Evolutionary conservation across 2,888 invertebrate genomes (phyloP), one percentile per base, ranked within the genome.

Genomic region (Hydrotaea cyrtoneurina): DNA sequence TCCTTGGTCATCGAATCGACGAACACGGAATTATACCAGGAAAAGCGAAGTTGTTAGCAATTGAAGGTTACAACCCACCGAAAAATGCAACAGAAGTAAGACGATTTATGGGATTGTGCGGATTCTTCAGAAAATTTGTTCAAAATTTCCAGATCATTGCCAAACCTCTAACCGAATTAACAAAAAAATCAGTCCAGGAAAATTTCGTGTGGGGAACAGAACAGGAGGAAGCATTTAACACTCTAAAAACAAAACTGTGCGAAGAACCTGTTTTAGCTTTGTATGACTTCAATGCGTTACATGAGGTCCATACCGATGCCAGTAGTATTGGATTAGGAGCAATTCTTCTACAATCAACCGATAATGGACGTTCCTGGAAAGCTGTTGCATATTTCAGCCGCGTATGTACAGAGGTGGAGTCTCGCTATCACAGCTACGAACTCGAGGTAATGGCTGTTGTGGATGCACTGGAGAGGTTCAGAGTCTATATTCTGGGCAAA

Each of bases 381-480:
- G 80, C 64, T 4, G 55, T 75, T 31, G 75, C 62, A 8, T 82
- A 78, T 71, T 82, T 79, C 55, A 80, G 74, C 8, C 76, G 62
- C 46, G 59, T 19, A 0, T 31, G 79, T 26, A 75, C 78, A 0
- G 73, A 71, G 0, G 26, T 0, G 7, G 80, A 86, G 79, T 87
- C 62, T 23, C 13, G 57, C 4, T 89, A 88, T 72, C 88, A 89
- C 66, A 89, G 88, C 72, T 91, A 91, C 79, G 90, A 92, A 62
- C 85, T 91, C 0, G 88, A 91, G 78, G 90, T 90, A 0, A 46
- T 85, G 7, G 83, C 81, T 11, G 53, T 78, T 90, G 36, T 26
- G 2, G 23, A 62, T 0, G 81, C 85, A 15, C 15, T 86, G 5
- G 78, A 82, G 26, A 72, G 86, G 21, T 81, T 87, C 74, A 21